phyloP scores from a whole-genome alignment of 2,113 vertebrate genomes.

The Helogale parvula region DNA sequence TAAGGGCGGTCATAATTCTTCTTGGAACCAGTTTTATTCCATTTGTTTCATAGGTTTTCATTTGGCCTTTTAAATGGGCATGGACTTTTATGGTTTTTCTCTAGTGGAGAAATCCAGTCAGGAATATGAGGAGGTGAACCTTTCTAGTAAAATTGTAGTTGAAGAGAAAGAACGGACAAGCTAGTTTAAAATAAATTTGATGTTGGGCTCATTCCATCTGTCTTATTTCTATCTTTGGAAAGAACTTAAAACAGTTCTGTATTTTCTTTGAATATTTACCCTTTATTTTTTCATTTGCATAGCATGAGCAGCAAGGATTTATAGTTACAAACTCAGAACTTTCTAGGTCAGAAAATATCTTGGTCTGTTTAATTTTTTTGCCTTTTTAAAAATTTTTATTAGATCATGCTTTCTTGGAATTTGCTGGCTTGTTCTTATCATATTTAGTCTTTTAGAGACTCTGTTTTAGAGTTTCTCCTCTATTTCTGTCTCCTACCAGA shows the following conservation, averaged over 20 bases:
- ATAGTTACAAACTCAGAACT: conserved; percentile 6
- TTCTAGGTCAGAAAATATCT: conserved; percentile 1
- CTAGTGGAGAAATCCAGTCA: neutral
- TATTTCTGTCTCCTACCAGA: conserved; percentile 59
- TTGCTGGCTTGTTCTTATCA: conserved; percentile 15
- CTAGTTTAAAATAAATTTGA: neutral
- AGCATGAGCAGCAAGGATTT: neutral
- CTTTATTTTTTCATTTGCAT: neutral
- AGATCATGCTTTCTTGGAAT: conserved; percentile 32
- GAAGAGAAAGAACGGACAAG: neutral
- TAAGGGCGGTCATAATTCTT: neutral
- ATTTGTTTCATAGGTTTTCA: neutral
- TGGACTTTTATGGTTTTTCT: neutral
- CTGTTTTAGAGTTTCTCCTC: neutral
- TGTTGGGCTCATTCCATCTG: neutral
- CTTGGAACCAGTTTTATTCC: neutral
- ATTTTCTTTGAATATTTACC: neutral
- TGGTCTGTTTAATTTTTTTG: neutral
- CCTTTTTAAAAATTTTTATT: neutral
- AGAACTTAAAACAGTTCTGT: neutral
- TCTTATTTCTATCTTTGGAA: neutral
- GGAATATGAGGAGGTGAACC: neutral
- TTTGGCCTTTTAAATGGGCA: neutral
- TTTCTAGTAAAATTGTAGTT: neutral
- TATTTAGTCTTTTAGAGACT: conserved; percentile 29